Conservation (phyloP, 2,888 invertebrate species). For the Ochlodes sylvanus region DNA sequence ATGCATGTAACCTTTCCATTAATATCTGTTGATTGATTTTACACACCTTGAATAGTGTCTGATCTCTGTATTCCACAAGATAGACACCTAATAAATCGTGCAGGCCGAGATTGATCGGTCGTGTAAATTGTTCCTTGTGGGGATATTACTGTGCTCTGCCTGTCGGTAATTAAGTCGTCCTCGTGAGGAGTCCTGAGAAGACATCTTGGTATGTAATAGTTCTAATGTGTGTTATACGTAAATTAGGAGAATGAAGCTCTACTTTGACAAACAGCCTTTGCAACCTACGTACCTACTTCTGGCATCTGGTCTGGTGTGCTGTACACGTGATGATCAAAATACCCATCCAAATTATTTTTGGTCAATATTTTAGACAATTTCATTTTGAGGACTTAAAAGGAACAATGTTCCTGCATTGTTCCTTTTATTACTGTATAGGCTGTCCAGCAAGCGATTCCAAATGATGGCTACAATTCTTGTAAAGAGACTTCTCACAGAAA, state of each 20-base stretch:
- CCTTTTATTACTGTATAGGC: background rate
- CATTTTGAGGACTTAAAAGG: no score
- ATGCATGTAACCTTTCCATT: no score
- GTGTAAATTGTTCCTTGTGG: constrained; percentile 5
- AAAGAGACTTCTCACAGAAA: background rate
- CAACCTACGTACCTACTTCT: background rate
- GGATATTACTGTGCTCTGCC: constrained; percentile 22
- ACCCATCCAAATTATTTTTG: no score
- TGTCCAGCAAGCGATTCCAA: background rate
- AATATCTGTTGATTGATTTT: no score
- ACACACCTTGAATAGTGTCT: no score
- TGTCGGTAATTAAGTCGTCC: constrained; percentile 22
- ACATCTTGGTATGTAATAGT: background rate
- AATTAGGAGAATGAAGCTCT: background rate
- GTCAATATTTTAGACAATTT: no score
- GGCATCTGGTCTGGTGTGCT: no score
- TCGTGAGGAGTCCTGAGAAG: background rate
- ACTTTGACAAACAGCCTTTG: background rate
- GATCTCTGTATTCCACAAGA: constrained; percentile 19
- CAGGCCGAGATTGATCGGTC: constrained; percentile 31
- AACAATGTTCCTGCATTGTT: no score
- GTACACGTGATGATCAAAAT: no score
- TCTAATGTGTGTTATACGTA: no score
- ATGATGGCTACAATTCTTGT: background rate
- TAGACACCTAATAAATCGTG: constrained; percentile 14